Conservation (phyloP, 1,140 invertebrate species). For the Bombus pascuorum region DNA sequence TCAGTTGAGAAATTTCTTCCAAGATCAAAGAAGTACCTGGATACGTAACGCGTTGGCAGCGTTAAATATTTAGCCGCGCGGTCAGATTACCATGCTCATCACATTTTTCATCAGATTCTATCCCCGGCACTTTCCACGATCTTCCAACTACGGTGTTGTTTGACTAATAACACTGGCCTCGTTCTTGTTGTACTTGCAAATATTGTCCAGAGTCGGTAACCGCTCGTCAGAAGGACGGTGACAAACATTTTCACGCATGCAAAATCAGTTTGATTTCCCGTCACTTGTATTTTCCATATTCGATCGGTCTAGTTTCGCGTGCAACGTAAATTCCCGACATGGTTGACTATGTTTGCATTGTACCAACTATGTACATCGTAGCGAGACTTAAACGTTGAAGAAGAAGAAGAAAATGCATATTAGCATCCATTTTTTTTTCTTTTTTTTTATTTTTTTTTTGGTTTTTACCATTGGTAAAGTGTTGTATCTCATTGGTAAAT, state of each 20-base stretch:
- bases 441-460: too few species aligned
- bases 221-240: conserved; percentile 4
- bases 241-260: conserved; percentile 50
- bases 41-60: neutral
- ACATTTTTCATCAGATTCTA: neutral
- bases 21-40: neutral
- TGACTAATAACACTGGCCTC: conserved; percentile 29
- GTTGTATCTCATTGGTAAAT: too few species aligned
- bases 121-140: neutral
- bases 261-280: conserved; percentile 43
- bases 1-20: neutral
- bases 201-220: conserved; percentile 17
- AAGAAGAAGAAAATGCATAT: neutral
- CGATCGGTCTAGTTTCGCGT: conserved; percentile 16
- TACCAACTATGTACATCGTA: neutral
- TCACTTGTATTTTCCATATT: conserved; percentile 41
- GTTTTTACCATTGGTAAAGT: too few species aligned
- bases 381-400: too few species aligned
- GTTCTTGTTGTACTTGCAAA: conserved; percentile 46
- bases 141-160: conserved; percentile 1
- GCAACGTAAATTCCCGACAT: neutral
- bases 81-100: neutral
- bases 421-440: neutral
- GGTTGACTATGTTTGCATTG: too few species aligned
- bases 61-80: conserved; percentile 6